A percentile compares a stretch with the other conserved stretches of the same genome.
Conservation (phyloP, 2,888 invertebrate species). For the Perithous albicinctus region DNA sequence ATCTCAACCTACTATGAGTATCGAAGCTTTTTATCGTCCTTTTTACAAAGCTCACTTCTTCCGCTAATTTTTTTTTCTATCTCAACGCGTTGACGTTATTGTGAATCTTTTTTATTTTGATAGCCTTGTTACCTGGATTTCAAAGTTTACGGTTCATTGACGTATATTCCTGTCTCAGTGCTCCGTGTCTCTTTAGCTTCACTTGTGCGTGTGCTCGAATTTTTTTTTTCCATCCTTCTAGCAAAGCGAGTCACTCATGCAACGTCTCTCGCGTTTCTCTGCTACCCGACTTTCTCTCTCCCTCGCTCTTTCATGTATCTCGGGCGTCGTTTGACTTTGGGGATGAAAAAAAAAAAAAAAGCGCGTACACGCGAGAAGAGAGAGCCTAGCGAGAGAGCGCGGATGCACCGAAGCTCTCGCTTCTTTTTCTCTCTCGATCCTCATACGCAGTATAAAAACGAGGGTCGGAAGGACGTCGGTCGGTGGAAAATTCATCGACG, state of each 20-base stretch:
- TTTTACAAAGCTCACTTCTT: background rate
- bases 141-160: conserved; percentile 58
- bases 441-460: conserved; percentile 52
- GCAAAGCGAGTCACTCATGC: conserved; percentile 54
- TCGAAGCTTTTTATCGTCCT: background rate
- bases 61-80: background rate
- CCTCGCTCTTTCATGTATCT: conserved; percentile 21
- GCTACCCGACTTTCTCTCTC: conserved; percentile 52
- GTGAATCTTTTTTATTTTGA: conserved; percentile 30
- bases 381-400: conserved; percentile 19
- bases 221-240: conserved; percentile 44
- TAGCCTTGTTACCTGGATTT: conserved; percentile 40
- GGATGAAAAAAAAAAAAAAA: conserved; percentile 43
- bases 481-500: conserved; percentile 71
- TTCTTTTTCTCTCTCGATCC: conserved; percentile 40
- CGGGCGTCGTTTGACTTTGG: conserved; percentile 31
- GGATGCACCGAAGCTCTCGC: conserved; percentile 45
- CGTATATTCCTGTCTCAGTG: conserved; percentile 31
- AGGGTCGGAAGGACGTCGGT: conserved; percentile 69
- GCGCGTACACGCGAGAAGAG: conserved; percentile 33
- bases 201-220: conserved; percentile 47
- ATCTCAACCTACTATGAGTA: background rate
- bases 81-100: conserved; percentile 5
- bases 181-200: conserved; percentile 1
- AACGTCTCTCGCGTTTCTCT: conserved; percentile 40